These are phyloP conservation scores for Hemiprocne comata DNA, from an alignment of 2,113 vertebrate genomes.

Conservation along the genomic window DNA sequence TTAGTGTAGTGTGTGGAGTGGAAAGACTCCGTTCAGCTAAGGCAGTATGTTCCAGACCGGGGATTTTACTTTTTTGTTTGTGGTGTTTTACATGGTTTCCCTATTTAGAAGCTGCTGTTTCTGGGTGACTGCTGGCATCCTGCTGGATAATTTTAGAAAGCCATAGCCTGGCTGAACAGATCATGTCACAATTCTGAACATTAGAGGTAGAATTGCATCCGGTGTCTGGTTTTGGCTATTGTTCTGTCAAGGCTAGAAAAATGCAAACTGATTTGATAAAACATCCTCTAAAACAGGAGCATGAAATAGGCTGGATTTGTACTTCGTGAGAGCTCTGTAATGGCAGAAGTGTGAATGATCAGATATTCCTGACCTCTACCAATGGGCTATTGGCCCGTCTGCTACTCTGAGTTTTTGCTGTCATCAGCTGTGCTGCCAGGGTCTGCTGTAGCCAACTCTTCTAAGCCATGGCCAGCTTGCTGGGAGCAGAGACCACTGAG, in stretches of 20 bases:
- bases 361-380: background rate
- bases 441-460: conserved; percentile 16
- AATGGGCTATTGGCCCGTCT: background rate
- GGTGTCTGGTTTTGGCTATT: background rate
- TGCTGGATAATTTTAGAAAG: conserved; percentile 10
- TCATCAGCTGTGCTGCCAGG: conserved; percentile 43
- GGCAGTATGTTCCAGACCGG: conserved; percentile 16
- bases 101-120: conserved; percentile 30
- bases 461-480: conserved; percentile 50
- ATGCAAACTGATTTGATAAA: background rate
- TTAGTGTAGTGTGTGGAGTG: background rate
- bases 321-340: background rate
- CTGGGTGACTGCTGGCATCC: conserved; percentile 12
- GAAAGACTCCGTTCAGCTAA: conserved; percentile 13
- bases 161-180: background rate
- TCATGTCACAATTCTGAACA: background rate
- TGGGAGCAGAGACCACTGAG: conserved; percentile 33
- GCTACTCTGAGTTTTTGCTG: background rate
- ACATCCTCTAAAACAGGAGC: background rate
- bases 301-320: background rate
- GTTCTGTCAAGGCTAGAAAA: conserved; percentile 16
- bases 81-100: conserved; percentile 5
- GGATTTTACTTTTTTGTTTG: background rate
- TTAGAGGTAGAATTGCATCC: conserved; percentile 10
- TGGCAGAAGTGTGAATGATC: background rate